phyloP scores from a whole-genome alignment of 2,113 vertebrate species.

The Podilymbus podiceps region DNA sequence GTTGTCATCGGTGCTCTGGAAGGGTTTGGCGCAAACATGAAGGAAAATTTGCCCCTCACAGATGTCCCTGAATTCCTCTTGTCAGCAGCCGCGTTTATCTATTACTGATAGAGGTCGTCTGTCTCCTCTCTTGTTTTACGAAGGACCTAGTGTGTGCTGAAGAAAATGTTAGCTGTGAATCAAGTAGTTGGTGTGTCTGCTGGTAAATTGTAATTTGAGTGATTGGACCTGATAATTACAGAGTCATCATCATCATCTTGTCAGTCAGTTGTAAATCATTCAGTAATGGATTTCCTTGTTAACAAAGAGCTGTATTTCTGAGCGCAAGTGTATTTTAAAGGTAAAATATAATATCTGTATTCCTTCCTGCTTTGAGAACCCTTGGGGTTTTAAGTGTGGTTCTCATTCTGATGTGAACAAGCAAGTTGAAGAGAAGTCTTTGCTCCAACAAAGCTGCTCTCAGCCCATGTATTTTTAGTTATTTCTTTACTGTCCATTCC shows the following conservation, averaged over 20 bases:
- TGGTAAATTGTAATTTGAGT: slow-evolving; percentile 46
- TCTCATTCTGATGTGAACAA: background rate
- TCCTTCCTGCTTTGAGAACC: slow-evolving; percentile 1
- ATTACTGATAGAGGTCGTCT: background rate
- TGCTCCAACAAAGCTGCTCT: background rate
- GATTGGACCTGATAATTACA: slow-evolving; percentile 42
- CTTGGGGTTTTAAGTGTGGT: background rate
- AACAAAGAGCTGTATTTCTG: background rate
- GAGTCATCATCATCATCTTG: slow-evolving; percentile 44
- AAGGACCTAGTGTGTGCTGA: background rate
- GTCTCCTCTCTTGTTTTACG: background rate
- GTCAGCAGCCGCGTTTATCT: background rate
- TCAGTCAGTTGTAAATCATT: slow-evolving; percentile 49
- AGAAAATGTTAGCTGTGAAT: slow-evolving; percentile 30
- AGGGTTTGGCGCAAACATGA: background rate
- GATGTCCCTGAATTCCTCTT: background rate
- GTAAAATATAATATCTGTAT: background rate
- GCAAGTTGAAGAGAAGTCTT: background rate
- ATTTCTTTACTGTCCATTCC: background rate
- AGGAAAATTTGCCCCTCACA: background rate
- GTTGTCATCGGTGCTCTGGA: background rate
- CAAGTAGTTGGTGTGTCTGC: slow-evolving; percentile 31
- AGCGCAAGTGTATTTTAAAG: background rate
- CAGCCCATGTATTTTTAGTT: background rate
- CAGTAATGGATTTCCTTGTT: slow-evolving; percentile 6